These are phyloP conservation scores for Physocephala rufipes DNA, from an alignment of 2,888 invertebrate genomes.

Conservation along the genomic window DNA sequence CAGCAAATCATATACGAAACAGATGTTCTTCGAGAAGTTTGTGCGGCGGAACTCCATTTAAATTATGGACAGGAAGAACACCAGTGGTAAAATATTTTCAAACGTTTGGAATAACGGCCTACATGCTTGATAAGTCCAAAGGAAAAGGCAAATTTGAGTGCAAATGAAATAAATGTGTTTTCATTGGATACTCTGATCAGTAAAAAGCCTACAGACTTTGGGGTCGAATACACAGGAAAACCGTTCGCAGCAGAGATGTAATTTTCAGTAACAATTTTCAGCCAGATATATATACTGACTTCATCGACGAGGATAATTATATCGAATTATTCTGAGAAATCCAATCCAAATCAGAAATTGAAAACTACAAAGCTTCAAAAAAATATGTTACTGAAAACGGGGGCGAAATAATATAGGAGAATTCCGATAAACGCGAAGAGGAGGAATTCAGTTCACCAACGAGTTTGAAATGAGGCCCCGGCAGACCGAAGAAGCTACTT, in stretches of 20 bases:
- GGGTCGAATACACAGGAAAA: no score
- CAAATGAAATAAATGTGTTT: neutral
- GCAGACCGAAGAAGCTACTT: neutral
- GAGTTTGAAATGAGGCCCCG: neutral
- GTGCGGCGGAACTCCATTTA: slow-evolving; percentile 45
- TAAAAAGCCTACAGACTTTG: no score
- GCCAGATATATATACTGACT: no score
- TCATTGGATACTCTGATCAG: no score
- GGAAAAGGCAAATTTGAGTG: slow-evolving; percentile 25
- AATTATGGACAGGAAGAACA: slow-evolving; percentile 40
- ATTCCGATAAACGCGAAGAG: no score
- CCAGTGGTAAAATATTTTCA: slow-evolving; percentile 31
- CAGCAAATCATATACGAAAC: no score
- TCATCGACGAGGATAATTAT: no score
- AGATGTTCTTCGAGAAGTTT: no score
- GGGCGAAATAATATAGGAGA: no score
- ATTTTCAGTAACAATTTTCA: no score
- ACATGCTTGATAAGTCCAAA: slow-evolving; percentile 36
- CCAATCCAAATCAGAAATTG: slow-evolving; percentile 29
- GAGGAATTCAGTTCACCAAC: neutral
- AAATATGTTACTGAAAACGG: slow-evolving; percentile 1
- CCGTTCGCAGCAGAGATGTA: no score
- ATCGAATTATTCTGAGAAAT: slow-evolving; percentile 11
- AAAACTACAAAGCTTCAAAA: neutral
- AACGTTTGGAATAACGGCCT: slow-evolving; percentile 36